phyloP scores from a whole-genome alignment of 2,113 vertebrate species.

The Anolis carolinensis region DNA sequence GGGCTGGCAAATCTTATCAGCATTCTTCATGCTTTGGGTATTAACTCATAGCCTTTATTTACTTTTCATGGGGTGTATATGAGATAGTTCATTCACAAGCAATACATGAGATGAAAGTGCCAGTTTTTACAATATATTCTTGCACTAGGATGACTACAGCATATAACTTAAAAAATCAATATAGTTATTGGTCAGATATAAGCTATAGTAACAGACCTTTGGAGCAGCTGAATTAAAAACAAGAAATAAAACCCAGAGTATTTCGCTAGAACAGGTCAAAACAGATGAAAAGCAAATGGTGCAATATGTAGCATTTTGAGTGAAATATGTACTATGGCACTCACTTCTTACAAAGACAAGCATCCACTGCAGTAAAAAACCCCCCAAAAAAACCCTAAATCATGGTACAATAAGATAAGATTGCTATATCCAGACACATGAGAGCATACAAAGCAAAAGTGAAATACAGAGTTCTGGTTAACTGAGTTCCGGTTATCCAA shows the following conservation, averaged over 20 bases:
- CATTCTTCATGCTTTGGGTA: neutral
- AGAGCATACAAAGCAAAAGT: neutral
- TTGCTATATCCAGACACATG: conserved; percentile 11
- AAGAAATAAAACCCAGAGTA: neutral
- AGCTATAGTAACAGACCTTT: neutral
- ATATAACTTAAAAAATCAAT: neutral
- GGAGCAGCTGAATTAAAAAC: neutral
- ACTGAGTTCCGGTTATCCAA: no score
- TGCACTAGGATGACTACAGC: neutral
- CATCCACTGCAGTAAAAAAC: neutral
- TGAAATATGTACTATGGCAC: neutral
- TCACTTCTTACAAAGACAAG: conserved; percentile 29
- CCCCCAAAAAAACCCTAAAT: no score
- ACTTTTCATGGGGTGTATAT: neutral
- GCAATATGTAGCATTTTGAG: conserved; percentile 8
- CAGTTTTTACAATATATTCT: neutral
- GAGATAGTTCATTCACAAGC: neutral
- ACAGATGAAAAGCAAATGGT: neutral
- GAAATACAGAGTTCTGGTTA: neutral
- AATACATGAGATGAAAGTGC: neutral
- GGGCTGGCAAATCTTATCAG: neutral
- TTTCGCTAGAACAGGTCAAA: conserved; percentile 19
- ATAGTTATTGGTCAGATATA: neutral
- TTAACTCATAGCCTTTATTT: neutral
- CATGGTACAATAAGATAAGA: neutral